These are phyloP conservation scores for Lates calcarifer DNA, from an alignment of 2,113 vertebrate genomes.

Conservation along the genomic window DNA sequence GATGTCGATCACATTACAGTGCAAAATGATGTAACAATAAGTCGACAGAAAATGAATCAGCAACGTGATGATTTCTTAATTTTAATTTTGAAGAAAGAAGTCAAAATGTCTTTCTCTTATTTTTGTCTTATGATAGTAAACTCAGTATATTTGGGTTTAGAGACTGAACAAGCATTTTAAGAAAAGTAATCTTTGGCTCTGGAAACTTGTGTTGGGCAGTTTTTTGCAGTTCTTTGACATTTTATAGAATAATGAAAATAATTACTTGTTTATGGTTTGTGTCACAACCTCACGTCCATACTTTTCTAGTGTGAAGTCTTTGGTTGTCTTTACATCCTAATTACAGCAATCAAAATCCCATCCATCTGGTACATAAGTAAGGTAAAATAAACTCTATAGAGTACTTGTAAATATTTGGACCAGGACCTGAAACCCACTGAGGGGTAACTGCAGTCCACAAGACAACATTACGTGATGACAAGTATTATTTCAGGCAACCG, in stretches of 20 bases:
- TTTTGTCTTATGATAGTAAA: neutral
- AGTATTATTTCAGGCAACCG: constrained; percentile 52
- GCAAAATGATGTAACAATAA: neutral
- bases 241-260: too few relatives aligned
- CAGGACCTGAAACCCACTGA: constrained; percentile 18
- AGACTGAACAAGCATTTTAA: neutral
- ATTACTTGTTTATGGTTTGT: too few relatives aligned
- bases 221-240: too few relatives aligned
- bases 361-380: neutral
- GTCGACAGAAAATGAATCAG: neutral
- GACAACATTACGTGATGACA: neutral
- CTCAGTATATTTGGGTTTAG: neutral
- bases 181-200: neutral
- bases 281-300: neutral
- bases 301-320: neutral
- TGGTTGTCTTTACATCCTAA: neutral
- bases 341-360: neutral
- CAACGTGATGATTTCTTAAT: neutral
- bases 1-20: neutral
- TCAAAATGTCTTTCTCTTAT: neutral
- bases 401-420: constrained; percentile 16
- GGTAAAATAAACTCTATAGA: constrained; percentile 8
- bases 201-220: neutral
- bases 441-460: neutral
- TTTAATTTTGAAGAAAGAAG: neutral